Conservation (phyloP, 1,140 invertebrate genomes). For the Whitmania pigra region DNA sequence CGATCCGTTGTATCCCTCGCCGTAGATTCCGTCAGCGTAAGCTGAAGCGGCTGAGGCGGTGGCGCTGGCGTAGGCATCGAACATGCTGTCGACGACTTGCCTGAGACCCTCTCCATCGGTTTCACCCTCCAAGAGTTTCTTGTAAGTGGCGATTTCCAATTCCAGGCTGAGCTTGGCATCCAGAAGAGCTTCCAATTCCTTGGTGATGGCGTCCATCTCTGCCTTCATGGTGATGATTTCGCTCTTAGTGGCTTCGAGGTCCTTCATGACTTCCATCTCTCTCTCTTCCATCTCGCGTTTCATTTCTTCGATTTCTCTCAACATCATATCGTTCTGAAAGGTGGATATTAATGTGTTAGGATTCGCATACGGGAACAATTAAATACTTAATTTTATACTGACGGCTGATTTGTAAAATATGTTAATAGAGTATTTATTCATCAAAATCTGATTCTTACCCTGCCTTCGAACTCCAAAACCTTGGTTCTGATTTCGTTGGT, state of each 20-base stretch:
- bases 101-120: not conserved
- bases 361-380: too few relatives aligned
- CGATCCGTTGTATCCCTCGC: not conserved
- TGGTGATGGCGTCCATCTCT: slow-evolving; percentile 19
- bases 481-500: slow-evolving; percentile 34
- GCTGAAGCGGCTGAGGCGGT: not conserved
- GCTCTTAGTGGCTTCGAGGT: not conserved
- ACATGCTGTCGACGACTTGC: slow-evolving; percentile 10
- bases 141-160: slow-evolving; percentile 20
- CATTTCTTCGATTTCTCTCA: slow-evolving; percentile 11
- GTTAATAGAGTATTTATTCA: not conserved
- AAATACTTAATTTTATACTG: too few relatives aligned
- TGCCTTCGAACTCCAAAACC: slow-evolving; percentile 36
- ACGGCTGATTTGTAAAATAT: too few relatives aligned
- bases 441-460: slow-evolving; percentile 27
- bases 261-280: slow-evolving; percentile 3
- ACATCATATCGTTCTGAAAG: not conserved
- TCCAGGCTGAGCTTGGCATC: slow-evolving; percentile 19
- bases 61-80: not conserved
- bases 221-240: slow-evolving; percentile 14
- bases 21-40: not conserved
- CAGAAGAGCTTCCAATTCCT: slow-evolving; percentile 15
- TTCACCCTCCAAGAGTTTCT: slow-evolving; percentile 22
- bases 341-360: not conserved
- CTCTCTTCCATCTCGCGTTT: slow-evolving; percentile 10